Conservation (phyloP, 2,888 invertebrate genomes). For the Drosophila mulleri region DNA sequence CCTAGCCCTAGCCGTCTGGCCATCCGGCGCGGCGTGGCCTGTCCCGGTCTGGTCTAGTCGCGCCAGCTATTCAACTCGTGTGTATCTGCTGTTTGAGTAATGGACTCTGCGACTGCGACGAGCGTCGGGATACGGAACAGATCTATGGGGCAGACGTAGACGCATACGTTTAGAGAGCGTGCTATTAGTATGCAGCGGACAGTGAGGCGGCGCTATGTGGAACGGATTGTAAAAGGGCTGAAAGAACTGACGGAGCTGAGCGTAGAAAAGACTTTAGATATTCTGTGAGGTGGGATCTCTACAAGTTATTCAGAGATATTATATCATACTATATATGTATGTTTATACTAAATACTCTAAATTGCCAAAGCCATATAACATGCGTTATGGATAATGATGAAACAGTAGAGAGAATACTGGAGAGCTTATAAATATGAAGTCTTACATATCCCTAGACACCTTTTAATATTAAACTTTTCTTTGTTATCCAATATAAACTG, state of each 20-base stretch:
- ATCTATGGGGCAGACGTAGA: conserved; percentile 45
- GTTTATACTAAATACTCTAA: too few species aligned
- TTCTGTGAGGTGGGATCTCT: neutral
- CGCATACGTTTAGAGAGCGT: conserved; percentile 33
- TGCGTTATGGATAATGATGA: neutral
- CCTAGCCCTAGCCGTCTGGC: conserved; percentile 41
- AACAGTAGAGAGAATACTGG: neutral
- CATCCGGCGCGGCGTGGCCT: conserved; percentile 26
- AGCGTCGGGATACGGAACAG: conserved; percentile 41
- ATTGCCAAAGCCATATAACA: too few species aligned
- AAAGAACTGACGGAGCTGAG: neutral
- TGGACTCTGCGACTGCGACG: conserved; percentile 47
- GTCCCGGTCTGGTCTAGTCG: conserved; percentile 44
- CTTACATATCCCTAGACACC: too few species aligned
- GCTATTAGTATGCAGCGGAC: conserved; percentile 41
- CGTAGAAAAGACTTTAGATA: too few species aligned
- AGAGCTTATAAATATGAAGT: too few species aligned
- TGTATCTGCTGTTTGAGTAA: conserved; percentile 51
- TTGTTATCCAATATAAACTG: too few species aligned
- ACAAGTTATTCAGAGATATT: too few species aligned
- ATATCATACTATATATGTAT: too few species aligned
- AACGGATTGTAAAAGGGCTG: neutral
- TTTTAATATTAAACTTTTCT: too few species aligned
- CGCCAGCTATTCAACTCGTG: conserved; percentile 36
- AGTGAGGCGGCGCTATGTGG: conserved; percentile 19